Conservation (phyloP, 2,888 invertebrate species). For the Melanostoma scalare region DNA sequence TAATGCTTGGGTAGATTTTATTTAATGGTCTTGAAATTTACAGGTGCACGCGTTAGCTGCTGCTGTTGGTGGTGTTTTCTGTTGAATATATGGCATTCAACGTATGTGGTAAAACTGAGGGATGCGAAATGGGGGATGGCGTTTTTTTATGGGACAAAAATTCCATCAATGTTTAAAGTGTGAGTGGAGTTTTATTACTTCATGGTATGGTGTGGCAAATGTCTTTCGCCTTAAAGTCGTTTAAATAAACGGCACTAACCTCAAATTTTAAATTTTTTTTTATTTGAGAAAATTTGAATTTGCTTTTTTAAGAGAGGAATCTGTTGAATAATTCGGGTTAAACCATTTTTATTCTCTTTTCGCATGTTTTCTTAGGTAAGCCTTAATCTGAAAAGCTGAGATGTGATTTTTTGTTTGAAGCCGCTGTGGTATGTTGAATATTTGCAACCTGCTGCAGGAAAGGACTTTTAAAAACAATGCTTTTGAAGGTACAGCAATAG, state of each 20-base stretch:
- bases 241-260: conserved; percentile 20
- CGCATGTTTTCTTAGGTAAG: not conserved
- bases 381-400: not conserved
- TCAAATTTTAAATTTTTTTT: conserved; percentile 33
- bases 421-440: too few relatives aligned
- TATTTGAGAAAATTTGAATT: conserved; percentile 39
- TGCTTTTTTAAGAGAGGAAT: conserved; percentile 7
- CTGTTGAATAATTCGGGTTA: conserved; percentile 40
- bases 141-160: conserved; percentile 55
- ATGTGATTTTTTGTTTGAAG: too few relatives aligned
- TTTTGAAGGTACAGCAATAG: too few relatives aligned
- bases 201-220: conserved; percentile 15
- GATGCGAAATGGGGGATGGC: not conserved
- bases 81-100: not conserved
- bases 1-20: conserved; percentile 69
- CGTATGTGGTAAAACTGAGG: conserved; percentile 6
- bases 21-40: conserved; percentile 71
- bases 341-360: conserved; percentile 26
- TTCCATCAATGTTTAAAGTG: conserved; percentile 67
- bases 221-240: conserved; percentile 50
- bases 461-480: too few relatives aligned
- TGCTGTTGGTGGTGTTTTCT: not conserved
- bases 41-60: conserved; percentile 54
- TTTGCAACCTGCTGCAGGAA: too few relatives aligned
- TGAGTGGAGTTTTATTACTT: conserved; percentile 64